Evolutionary conservation across 2,888 invertebrate genomes (phyloP).

Genomic region (Eilema caniola): DNA sequence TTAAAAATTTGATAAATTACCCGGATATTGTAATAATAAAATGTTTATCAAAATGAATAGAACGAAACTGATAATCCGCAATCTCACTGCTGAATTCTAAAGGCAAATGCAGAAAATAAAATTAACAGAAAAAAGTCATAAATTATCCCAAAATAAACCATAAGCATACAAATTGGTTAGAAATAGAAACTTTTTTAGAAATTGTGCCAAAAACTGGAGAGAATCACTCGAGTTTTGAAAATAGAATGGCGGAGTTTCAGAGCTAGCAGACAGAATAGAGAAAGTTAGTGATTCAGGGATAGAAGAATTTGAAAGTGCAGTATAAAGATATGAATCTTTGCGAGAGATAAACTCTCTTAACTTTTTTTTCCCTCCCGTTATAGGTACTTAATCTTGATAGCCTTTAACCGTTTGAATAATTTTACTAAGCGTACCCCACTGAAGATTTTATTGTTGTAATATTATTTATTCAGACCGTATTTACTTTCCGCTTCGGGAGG

Average conservation of each 20-base stretch:
- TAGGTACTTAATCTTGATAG: constrained; percentile 40
- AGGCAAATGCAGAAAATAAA: constrained; percentile 26
- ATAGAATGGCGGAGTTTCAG: constrained; percentile 16
- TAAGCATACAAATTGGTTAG: constrained; percentile 33
- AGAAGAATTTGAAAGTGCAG: constrained; percentile 38
- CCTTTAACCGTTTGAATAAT: constrained; percentile 48
- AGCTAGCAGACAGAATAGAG: constrained; percentile 30
- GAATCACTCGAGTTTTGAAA: too few species aligned
- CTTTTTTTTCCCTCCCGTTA: constrained; percentile 36
- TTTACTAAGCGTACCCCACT: constrained; percentile 30
- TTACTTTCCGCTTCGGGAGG: constrained; percentile 33
- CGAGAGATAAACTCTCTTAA: constrained; percentile 43
- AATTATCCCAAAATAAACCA: constrained; percentile 37
- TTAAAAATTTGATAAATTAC: constrained; percentile 64
- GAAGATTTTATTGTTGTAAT: constrained; percentile 23
- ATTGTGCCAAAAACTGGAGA: constrained; percentile 24
- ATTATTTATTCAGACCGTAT: constrained; percentile 37
- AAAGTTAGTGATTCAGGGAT: constrained; percentile 43
- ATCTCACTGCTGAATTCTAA: constrained; percentile 16
- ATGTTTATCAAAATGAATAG: constrained; percentile 36
- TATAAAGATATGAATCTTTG: constrained; percentile 46
- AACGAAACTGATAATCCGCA: constrained; percentile 16
- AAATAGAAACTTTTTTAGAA: constrained; percentile 27
- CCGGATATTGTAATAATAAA: constrained; percentile 42
- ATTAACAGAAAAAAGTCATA: too few species aligned